phyloP scores from a whole-genome alignment of 2,113 vertebrate genomes.

The Corythaixoides concolor region DNA sequence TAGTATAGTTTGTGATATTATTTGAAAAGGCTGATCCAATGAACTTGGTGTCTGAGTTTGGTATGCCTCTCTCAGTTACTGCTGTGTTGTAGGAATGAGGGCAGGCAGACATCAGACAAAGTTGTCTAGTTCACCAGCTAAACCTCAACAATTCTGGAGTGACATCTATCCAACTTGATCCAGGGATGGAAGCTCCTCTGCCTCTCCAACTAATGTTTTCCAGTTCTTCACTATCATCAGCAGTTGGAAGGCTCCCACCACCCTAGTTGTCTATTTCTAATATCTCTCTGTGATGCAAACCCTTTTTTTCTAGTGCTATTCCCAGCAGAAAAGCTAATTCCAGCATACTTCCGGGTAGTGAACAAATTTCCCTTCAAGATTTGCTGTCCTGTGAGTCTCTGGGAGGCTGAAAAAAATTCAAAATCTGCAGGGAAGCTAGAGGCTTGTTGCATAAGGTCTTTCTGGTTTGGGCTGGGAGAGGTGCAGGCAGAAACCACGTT shows the following conservation, averaged over 20 bases:
- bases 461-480: not conserved
- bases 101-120: not conserved
- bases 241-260: not conserved
- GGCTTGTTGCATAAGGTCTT: not conserved
- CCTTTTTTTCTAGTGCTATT: not conserved
- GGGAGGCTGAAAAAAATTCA: not conserved
- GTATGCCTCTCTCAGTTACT: not conserved
- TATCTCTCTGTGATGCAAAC: not conserved
- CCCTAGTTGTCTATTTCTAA: not conserved
- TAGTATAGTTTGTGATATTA: not conserved
- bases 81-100: not conserved
- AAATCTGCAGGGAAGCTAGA: not conserved
- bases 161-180: not conserved
- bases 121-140: not conserved
- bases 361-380: not conserved
- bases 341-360: not conserved
- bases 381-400: not conserved
- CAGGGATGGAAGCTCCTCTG: not conserved
- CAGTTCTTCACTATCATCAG: not conserved
- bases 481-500: not conserved
- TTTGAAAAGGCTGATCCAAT: not conserved
- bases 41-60: not conserved
- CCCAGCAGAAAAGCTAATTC: not conserved
- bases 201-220: not conserved
- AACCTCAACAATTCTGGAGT: not conserved